phyloP scores from a whole-genome alignment of 2,113 vertebrate genomes.

The Oxyruncus cristatus region DNA sequence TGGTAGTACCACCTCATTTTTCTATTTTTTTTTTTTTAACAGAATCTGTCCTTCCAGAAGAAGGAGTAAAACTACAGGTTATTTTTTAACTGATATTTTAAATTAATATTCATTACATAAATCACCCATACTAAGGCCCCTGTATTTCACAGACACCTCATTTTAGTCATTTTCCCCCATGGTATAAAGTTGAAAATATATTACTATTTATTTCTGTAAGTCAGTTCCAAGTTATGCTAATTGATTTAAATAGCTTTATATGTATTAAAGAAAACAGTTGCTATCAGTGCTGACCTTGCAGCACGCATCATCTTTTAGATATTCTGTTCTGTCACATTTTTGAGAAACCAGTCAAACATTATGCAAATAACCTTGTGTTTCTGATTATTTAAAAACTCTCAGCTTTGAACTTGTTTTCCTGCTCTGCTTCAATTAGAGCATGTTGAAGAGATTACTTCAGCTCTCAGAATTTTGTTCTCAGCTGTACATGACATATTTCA shows the following conservation, averaged over 20 bases:
- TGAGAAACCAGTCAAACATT: not conserved
- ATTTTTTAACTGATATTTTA: not conserved
- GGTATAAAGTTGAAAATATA: not conserved
- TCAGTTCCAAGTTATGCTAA: not conserved
- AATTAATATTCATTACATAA: not conserved
- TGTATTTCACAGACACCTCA: not conserved
- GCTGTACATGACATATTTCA: not conserved
- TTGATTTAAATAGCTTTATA: conserved; percentile 2
- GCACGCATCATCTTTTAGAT: not conserved
- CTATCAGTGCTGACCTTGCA: not conserved
- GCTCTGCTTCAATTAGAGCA: not conserved
- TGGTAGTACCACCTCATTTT: not conserved
- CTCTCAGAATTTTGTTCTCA: not conserved
- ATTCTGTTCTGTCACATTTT: not conserved
- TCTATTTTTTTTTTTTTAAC: not conserved
- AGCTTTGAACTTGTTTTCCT: conserved; percentile 18
- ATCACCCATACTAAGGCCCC: not conserved
- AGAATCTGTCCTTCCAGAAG: not conserved
- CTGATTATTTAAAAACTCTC: conserved; percentile 23
- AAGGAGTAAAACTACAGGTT: not conserved
- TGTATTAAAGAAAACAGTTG: not conserved
- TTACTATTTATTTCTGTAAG: not conserved
- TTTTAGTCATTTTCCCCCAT: not conserved
- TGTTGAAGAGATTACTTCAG: conserved; percentile 2
- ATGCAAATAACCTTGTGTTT: conserved; percentile 16